A percentile compares a stretch with the other conserved stretches of the same genome.
These are phyloP conservation scores for Cyprinodon diabolis DNA, from an alignment of 2,797 vertebrate species.

Conservation along the genomic window DNA sequence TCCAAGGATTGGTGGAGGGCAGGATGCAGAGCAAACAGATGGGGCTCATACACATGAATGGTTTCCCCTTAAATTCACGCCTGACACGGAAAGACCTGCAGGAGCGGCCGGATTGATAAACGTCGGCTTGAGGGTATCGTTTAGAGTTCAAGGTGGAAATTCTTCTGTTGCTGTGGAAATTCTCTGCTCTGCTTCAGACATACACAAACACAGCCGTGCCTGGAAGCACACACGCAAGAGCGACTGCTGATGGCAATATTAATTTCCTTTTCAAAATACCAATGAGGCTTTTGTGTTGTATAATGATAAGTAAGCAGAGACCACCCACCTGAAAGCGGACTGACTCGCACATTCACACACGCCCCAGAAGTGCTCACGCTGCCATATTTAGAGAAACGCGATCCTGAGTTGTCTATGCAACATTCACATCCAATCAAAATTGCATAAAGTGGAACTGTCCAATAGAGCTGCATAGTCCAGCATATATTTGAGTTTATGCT, in stretches of 20 bases:
- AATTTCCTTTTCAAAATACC: constrained; percentile 83
- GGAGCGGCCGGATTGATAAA: constrained; percentile 42
- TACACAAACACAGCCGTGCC: constrained; percentile 48
- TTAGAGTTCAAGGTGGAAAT: constrained; percentile 40
- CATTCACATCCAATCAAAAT: constrained; percentile 82
- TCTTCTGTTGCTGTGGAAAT: constrained; percentile 56
- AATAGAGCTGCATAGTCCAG: constrained; percentile 63
- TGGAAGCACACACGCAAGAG: constrained; percentile 56
- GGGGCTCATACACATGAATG: constrained; percentile 14
- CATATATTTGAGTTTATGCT: constrained; percentile 79
- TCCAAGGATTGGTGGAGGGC: constrained; percentile 12
- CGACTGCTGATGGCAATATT: constrained; percentile 76
- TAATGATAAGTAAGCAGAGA: constrained; percentile 82
- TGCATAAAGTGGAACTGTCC: constrained; percentile 76
- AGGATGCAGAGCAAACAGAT: constrained; percentile 54
- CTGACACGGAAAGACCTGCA: constrained; percentile 55
- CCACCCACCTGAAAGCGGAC: constrained; percentile 81
- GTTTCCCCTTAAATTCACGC: constrained; percentile 49
- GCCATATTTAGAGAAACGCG: constrained; percentile 82
- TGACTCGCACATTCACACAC: constrained; percentile 47
- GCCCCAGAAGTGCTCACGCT: constrained; percentile 39
- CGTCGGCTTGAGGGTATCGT: constrained; percentile 39
- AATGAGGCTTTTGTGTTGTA: constrained; percentile 77
- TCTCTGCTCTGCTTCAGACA: constrained; percentile 46
- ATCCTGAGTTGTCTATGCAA: constrained; percentile 79